Base-by-base conservation (phyloP, 2,113 vertebrate genomes). In the Morone chrysops region DNA sequence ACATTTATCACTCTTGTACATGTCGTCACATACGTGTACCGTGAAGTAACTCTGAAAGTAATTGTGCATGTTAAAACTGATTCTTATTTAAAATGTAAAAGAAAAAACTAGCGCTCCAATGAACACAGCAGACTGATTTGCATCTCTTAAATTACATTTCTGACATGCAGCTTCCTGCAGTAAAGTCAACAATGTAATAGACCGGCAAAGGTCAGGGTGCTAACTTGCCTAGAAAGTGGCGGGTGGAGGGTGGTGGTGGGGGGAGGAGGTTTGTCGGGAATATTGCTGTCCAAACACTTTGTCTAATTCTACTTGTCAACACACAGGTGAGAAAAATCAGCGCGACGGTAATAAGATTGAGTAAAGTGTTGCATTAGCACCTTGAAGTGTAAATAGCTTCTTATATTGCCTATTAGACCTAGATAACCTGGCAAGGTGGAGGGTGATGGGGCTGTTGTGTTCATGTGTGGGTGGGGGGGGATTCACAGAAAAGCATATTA, bases 301-400 rank as follows among this genome's bases (percentile, higher is more conserved):
- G 80, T 85, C 70, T 87, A 87, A 90, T 90, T 87, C 84, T 62
- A 61, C 89, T 85, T 85, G 89, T 93, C 84, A 72, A 86, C 88
- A 86, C 74, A 70, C 83, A 80, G 88, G 89, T 86, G 86, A 89
- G 83, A 87, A 89, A 25, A 89, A 88, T 85, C 48, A 48, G 71
- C 20, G 67, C 6, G 68, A 51, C 66, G 72, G 69, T 92, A 90
- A 90, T 92, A 89, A 79, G 91, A 87, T 85, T 84, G 89, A 86
- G 82, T 85, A 91, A 91, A 91, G 94, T 94, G 93, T 94, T 93
- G 90, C 86, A 94, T 94, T 93, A 91, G 80, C 93, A 78, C 91
- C 92, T 90, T 85, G 78, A 90, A 90, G 93, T 94, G 92, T 90
- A 92, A 93, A 94, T 92, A 88, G 93, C 86, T 84, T 92, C 87